Percentiles rank a stretch among this genome's conserved stretches.
Evolutionary conservation across 2,797 vertebrate genomes (phyloP).

Genomic region (Podarcis siculus): DNA sequence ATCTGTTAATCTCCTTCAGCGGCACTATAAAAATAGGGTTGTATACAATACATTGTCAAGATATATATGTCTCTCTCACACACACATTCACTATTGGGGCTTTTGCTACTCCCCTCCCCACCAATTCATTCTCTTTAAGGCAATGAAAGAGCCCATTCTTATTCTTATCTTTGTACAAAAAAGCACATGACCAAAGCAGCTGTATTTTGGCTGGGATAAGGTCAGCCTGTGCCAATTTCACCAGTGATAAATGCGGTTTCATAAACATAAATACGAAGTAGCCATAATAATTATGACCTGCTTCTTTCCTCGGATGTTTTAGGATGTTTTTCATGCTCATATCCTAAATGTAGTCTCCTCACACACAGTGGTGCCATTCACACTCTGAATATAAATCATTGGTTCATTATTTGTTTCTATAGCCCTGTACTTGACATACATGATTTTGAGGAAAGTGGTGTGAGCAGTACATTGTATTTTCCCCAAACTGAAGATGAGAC

Average conservation of each 20-base stretch:
- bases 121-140: slow-evolving; percentile 27
- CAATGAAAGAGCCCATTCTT: slow-evolving; percentile 24
- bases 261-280: slow-evolving; percentile 48
- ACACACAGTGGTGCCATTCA: background rate
- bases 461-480: background rate
- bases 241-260: slow-evolving; percentile 34
- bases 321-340: slow-evolving; percentile 28
- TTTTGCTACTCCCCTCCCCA: slow-evolving; percentile 31
- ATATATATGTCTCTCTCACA: too few species aligned
- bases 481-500: background rate
- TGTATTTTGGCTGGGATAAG: slow-evolving; percentile 20
- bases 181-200: slow-evolving; percentile 25
- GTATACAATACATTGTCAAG: background rate
- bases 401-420: background rate
- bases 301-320: slow-evolving; percentile 19
- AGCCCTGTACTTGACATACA: background rate
- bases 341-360: slow-evolving; percentile 3
- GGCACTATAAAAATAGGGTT: too few species aligned
- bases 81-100: slow-evolving; percentile 16
- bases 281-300: slow-evolving; percentile 36
- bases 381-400: background rate
- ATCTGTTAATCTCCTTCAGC: background rate
- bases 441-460: background rate
- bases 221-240: slow-evolving; percentile 62
- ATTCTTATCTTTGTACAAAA: slow-evolving; percentile 23